Base-by-base conservation (phyloP, 1,140 invertebrate species). In the Ips nitidus region DNA sequence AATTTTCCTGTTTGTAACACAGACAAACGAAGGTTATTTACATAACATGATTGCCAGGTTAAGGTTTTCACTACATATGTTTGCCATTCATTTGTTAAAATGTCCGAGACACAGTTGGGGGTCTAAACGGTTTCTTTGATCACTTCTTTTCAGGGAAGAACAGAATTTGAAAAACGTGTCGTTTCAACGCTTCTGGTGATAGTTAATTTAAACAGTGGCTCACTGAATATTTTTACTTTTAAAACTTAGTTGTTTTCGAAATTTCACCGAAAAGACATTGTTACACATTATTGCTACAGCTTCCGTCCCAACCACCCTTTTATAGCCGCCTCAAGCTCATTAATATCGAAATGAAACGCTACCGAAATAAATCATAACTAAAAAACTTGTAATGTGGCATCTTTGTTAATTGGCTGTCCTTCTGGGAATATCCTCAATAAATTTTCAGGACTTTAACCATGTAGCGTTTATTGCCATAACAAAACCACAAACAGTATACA, bases 341-440 rank as follows among this genome's bases (percentile, higher is more conserved):
- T 65, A 65, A 53, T 64, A 56, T 40, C 52, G 41, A 65, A 55
- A 55, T 42, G 52, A 65, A 65, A 65, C 41, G 52, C 41, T 65
- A 43, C 52, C 1, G 63, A 65, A 65, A 65, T 65, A 65, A 65
- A 65, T 65, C 63, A 65, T 56, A 65, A 65, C 39, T 42, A 56
- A 65, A 56, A 65, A 65, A 37, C 52, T 53, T 36, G 40, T 65
- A 65, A 65, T 65, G 52, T 65, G 63, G 52, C 63, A 43, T 56
- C 39, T 56, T 65, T 3, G 52, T 65, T 65, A 65, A 65, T 65
- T 65, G 63, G 63, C 52, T 38, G 52, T 41, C 63, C 63, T 65
- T 65, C 63, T 65, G 36, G 52, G 63, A 65, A 65, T 65, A 65
- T 55, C 52, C 53, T 40, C 37, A 65, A 53, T 55, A 53, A 42